phyloP scores from a whole-genome alignment of 2,113 vertebrate species.

The Oceanodroma tethys region DNA sequence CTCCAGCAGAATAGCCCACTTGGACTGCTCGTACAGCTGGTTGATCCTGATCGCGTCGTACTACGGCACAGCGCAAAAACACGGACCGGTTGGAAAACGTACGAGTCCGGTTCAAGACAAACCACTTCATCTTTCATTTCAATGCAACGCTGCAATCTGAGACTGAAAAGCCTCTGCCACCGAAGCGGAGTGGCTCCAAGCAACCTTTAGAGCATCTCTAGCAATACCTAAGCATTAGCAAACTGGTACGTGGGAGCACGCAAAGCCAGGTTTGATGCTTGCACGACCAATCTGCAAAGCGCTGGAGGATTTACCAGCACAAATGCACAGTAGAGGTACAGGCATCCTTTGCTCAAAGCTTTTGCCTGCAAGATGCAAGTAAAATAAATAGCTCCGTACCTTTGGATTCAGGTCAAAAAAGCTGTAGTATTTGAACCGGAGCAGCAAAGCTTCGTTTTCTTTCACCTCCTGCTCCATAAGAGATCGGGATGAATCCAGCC shows the following conservation, averaged over 20 bases:
- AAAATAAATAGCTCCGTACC: constrained; percentile 72
- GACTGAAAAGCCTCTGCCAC: neutral
- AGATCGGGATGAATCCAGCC: constrained; percentile 96
- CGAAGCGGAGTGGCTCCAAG: accelerated
- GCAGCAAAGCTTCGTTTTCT: constrained; percentile 94
- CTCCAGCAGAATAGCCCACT: constrained; percentile 97
- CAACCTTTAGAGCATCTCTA: neutral
- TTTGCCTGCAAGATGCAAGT: neutral
- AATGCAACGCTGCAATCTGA: accelerated
- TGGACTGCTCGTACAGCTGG: constrained; percentile 96
- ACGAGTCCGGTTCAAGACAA: neutral
- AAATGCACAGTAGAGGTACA: accelerated
- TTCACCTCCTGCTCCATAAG: constrained; percentile 99
- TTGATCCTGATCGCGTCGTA: constrained; percentile 98
- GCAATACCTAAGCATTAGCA: neutral
- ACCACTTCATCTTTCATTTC: neutral
- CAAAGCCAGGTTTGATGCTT: neutral
- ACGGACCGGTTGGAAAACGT: accelerated
- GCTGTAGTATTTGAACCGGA: constrained; percentile 99
- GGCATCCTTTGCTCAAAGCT: neutral
- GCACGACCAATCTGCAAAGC: neutral
- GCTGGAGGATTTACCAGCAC: neutral
- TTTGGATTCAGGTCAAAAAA: constrained; percentile 99
- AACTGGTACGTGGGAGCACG: accelerated
- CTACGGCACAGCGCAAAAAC: constrained; percentile 63